A percentile compares a stretch with the other conserved stretches of the same genome.
These are phyloP conservation scores for Drosophila fuyamai DNA, from an alignment of 1,140 invertebrate species.

Conservation along the genomic window DNA sequence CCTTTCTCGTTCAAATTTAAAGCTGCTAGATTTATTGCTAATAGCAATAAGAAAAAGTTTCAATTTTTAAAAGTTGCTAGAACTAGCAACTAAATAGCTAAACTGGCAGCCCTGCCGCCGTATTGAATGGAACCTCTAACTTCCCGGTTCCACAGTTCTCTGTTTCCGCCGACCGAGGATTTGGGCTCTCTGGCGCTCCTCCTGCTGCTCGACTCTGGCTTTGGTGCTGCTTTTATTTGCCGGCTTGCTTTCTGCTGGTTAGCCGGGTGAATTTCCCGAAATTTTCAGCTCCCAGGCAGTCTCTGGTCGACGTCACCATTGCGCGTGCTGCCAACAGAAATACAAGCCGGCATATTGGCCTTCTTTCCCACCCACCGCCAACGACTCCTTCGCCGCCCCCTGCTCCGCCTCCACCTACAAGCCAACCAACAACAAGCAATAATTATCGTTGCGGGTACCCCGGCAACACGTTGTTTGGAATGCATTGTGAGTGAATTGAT, in stretches of 20 bases:
- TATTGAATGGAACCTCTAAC: too few species aligned
- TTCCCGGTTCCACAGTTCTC: background rate
- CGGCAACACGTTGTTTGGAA: slow-evolving; percentile 68
- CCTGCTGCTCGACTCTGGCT: slow-evolving; percentile 16
- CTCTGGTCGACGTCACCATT: slow-evolving; percentile 18
- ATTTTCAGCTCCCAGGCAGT: slow-evolving; percentile 36
- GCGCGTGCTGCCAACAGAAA: slow-evolving; percentile 68
- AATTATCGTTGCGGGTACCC: slow-evolving; percentile 13
- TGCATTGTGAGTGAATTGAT: slow-evolving; percentile 51
- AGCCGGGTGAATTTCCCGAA: slow-evolving; percentile 73
- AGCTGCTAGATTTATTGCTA: too few species aligned
- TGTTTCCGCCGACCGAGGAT: background rate
- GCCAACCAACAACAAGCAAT: slow-evolving; percentile 1
- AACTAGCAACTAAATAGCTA: too few species aligned
- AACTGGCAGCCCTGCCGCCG: too few species aligned
- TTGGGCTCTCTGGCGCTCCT: background rate
- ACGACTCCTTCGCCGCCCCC: background rate
- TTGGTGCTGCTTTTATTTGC: slow-evolving; percentile 74
- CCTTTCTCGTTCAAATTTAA: too few species aligned
- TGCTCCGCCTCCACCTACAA: background rate
- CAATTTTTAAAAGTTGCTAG: too few species aligned
- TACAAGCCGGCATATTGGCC: slow-evolving; percentile 69
- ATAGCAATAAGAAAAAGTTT: too few species aligned
- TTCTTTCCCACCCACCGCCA: slow-evolving; percentile 8
- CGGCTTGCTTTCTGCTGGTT: slow-evolving; percentile 80